Base-by-base conservation (phyloP, 2,888 invertebrate genomes). In the Lysandra bellargus region DNA sequence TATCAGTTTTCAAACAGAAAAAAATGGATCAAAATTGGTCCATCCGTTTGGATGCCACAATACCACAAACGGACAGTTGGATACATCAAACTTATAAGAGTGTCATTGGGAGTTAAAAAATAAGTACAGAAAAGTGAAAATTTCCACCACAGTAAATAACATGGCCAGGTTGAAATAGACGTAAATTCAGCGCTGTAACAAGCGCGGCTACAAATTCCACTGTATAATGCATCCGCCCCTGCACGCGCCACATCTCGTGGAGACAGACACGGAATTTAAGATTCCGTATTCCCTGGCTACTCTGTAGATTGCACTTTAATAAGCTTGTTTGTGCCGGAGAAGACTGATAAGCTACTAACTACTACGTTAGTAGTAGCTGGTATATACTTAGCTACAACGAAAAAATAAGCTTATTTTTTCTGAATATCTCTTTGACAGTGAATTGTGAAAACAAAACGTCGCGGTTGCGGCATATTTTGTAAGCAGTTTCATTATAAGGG, bases 281-380 rank as follows among this genome's bases (percentile, higher is more conserved):
- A 30, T 57, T 33, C n/a, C 33, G 57, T 30, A 33, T 17, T 57
- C 53, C 33, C 76, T 57, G 49, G 57, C 14, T 76, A 57, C 53
- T 53, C 75, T 14, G 7, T 30, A 33, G 57, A 76, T 12, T 76
- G 76, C 57, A 33, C 53, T 76, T 76, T 76, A 76, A 76, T 76
- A 17, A 40, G 53, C 33, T 53, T 76, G 49, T 53, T 75, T 53
- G 12, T 30, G 53, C 33, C 5, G 7, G 33, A 69, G 33, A 30
- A 12, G 14, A 14, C 64, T 30, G 64, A 69, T 37, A 3, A 37
- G 37, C 33, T 33, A 33, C 33, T 33, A 33, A 33, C 33, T 33
- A 33, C 33, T 33, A 23, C 23, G 23, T 23, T 23, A 23, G 23
- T 23, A 23, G 23, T 23, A 23, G 23, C 23, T 23, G 23, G 23